phyloP scores from a whole-genome alignment of 2,113 vertebrate genomes.

The Nanorana parkeri region DNA sequence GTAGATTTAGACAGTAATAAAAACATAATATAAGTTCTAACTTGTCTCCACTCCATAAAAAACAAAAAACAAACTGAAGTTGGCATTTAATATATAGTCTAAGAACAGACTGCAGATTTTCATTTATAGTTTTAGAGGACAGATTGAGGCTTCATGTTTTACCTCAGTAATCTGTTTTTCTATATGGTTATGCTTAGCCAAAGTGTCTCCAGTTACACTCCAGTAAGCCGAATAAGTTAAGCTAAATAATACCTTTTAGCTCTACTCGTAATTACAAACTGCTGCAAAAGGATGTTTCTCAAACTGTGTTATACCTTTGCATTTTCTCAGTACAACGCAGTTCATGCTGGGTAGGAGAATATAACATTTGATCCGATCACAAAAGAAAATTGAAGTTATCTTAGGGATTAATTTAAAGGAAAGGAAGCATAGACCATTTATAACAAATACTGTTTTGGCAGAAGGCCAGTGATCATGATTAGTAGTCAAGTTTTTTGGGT shows the following conservation, averaged over 20 bases:
- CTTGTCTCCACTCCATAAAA: too few species aligned
- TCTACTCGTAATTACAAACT: background rate
- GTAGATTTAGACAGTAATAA: too few species aligned
- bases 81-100: background rate
- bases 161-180: background rate
- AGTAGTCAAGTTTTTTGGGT: too few species aligned
- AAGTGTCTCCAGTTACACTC: conserved; percentile 14
- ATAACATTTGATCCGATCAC: background rate
- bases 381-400: background rate
- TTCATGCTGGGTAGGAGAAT: background rate
- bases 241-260: background rate
- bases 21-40: too few species aligned
- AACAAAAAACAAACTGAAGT: too few species aligned
- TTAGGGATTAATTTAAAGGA: too few species aligned
- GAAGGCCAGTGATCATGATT: too few species aligned
- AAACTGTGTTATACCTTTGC: conserved; percentile 3
- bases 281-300: background rate
- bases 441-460: too few species aligned
- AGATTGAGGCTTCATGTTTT: background rate
- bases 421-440: too few species aligned
- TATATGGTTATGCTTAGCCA: background rate
- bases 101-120: background rate
- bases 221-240: conserved; percentile 4
- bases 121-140: too few species aligned
- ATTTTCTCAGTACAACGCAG: background rate